Conservation (phyloP, 2,113 vertebrate genomes). For the Mungos mungo region DNA sequence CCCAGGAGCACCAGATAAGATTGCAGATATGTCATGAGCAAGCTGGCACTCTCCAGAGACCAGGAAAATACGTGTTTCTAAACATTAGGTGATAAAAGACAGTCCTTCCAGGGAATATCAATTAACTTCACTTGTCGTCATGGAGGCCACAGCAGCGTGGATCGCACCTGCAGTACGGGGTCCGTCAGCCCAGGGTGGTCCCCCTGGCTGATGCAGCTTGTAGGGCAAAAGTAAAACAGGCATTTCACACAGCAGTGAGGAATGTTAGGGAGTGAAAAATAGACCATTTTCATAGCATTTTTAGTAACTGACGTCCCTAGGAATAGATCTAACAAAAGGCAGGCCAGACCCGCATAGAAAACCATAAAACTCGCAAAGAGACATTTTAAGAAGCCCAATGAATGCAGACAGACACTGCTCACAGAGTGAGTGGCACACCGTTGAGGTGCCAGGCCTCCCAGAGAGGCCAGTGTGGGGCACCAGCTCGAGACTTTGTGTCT, state of each 20-base stretch:
- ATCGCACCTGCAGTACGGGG: not conserved
- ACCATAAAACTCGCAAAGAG: not conserved
- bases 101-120: not conserved
- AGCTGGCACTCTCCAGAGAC: not conserved
- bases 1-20: too few species aligned
- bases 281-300: not conserved
- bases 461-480: fast-evolving
- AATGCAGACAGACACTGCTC: too few species aligned
- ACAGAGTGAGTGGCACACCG: too few species aligned
- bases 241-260: too few species aligned
- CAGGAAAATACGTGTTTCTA: not conserved
- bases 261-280: not conserved
- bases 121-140: too few species aligned
- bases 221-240: too few species aligned
- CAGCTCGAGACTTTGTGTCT: not conserved
- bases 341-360: not conserved
- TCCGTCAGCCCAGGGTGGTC: too few species aligned
- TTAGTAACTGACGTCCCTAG: not conserved
- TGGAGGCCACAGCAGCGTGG: too few species aligned
- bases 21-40: too few species aligned
- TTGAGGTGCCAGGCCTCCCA: too few species aligned
- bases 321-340: not conserved
- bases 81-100: not conserved
- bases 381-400: not conserved
- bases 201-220: not conserved